Percentiles rank a stretch among this genome's conserved stretches.
phyloP scores from a whole-genome alignment of 2,797 vertebrate species.

The Acanthurus tractus region DNA sequence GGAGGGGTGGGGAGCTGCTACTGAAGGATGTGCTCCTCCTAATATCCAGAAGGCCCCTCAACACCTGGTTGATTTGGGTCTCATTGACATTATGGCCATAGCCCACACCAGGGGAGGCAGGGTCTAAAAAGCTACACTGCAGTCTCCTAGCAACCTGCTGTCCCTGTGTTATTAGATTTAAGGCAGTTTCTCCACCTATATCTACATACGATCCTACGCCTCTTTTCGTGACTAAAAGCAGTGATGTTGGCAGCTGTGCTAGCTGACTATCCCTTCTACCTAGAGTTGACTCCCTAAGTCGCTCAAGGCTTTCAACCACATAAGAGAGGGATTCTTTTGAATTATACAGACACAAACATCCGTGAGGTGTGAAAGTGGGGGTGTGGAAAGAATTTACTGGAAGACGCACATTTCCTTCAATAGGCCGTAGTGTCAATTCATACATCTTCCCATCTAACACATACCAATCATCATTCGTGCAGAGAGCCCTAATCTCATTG shows the following conservation, averaged over 20 bases:
- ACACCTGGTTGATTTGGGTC: slow-evolving; percentile 93
- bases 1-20: slow-evolving; percentile 86
- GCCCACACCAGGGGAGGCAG: slow-evolving; percentile 91
- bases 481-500: slow-evolving; percentile 97
- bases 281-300: slow-evolving; percentile 90
- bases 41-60: slow-evolving; percentile 91
- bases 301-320: slow-evolving; percentile 95
- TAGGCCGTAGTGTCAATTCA: slow-evolving; percentile 93
- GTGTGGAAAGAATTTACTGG: slow-evolving; percentile 98
- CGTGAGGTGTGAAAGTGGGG: slow-evolving; percentile 94
- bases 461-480: slow-evolving; percentile 96
- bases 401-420: slow-evolving; percentile 96
- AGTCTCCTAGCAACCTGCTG: slow-evolving; percentile 93
- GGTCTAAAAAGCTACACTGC: slow-evolving; percentile 94
- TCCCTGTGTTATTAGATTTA: slow-evolving; percentile 93
- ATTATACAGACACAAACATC: slow-evolving; percentile 97
- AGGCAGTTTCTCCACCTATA: slow-evolving; percentile 92
- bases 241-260: slow-evolving; percentile 89
- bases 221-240: slow-evolving; percentile 93
- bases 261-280: slow-evolving; percentile 89
- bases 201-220: slow-evolving; percentile 90
- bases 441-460: slow-evolving; percentile 97
- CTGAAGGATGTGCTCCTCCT: slow-evolving; percentile 88
- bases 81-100: slow-evolving; percentile 95
- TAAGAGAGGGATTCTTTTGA: slow-evolving; percentile 97